A percentile compares a stretch with the other conserved stretches of the same genome.
phyloP scores from a whole-genome alignment of 2,113 vertebrate genomes.

The Symphodus melops region DNA sequence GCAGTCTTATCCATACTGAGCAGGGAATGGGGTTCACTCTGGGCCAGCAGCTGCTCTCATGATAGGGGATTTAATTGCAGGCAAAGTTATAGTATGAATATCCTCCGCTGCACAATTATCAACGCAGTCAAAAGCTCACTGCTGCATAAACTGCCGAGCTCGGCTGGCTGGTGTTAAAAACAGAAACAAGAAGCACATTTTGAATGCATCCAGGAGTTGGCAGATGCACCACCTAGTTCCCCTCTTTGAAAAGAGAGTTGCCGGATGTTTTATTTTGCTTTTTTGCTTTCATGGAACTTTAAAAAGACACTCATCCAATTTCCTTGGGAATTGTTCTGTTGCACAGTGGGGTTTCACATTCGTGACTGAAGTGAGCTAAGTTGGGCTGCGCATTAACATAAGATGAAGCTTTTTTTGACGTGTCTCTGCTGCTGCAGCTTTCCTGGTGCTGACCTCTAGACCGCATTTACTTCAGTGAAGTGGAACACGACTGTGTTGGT shows the following conservation, averaged over 20 bases:
- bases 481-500: constrained; percentile 16
- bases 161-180: constrained; percentile 66
- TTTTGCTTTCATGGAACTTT: constrained; percentile 50
- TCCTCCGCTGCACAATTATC: constrained; percentile 70
- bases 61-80: constrained; percentile 78
- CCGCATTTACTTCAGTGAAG: background rate
- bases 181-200: constrained; percentile 60
- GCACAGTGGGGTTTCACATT: constrained; percentile 22
- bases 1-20: constrained; percentile 69
- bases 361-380: constrained; percentile 50
- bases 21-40: constrained; percentile 69
- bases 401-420: constrained; percentile 36
- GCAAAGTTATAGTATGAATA: constrained; percentile 71
- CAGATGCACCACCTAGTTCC: constrained; percentile 58
- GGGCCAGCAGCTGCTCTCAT: constrained; percentile 72
- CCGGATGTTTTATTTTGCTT: constrained; percentile 6
- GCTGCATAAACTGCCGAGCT: constrained; percentile 56
- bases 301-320: constrained; percentile 28
- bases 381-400: constrained; percentile 57
- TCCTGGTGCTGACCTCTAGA: constrained; percentile 25
- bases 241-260: constrained; percentile 57
- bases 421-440: constrained; percentile 28
- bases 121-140: constrained; percentile 57
- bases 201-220: constrained; percentile 57
- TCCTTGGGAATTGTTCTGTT: constrained; percentile 47